Evolutionary conservation across 2,888 invertebrate genomes (phyloP), one percentile per base, ranked within the genome.

Genomic region (Ceriagrion tenellum): DNA sequence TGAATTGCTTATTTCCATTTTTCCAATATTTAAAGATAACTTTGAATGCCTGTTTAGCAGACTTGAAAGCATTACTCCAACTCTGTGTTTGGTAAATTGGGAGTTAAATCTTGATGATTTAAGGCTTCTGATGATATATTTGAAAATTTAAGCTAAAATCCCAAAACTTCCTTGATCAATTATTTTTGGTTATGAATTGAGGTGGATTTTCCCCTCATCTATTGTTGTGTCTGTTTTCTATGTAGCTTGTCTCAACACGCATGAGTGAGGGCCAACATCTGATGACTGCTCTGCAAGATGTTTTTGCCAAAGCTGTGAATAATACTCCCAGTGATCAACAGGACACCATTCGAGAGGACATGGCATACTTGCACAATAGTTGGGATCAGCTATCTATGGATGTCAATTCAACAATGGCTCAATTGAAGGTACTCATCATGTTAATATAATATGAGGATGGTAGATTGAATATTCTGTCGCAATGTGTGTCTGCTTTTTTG

Each of bases 351-450:
- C 97, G 99, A 95, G 98, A 98, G 90, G 98, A 98, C 96, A 98
- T 99, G 96, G 98, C 98, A 55, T 97, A 98, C 81, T 97, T 99
- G 89, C 98, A 98, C 96, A 98, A 98, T 96, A 98, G 98, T 96
- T 99, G 99, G 99, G 99, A 99, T 96, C 98, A 98, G 96, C 97
- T 99, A n/a, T 98, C 98, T 96, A 98, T 98, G 96, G 98, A 98
- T 96, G 97, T 99, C n/a, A 98, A 98, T 96, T 98, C 99, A n/a
- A 98, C 98, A 95, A 98, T 98, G 88, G 98, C 98, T 88, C 98
- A 98, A 96, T 97, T 99, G 6, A 99, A 99, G 96, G 96, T 96
- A 95, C 69, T 26, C 0, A 69, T 47, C 47, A 59, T 59, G 59
- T 56, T 16, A 12, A 8, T 16, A 20, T 59, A 59, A 20, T 59